These are phyloP conservation scores for Neotoxoptera formosana DNA, from an alignment of 1,140 invertebrate species.

Conservation along the genomic window DNA sequence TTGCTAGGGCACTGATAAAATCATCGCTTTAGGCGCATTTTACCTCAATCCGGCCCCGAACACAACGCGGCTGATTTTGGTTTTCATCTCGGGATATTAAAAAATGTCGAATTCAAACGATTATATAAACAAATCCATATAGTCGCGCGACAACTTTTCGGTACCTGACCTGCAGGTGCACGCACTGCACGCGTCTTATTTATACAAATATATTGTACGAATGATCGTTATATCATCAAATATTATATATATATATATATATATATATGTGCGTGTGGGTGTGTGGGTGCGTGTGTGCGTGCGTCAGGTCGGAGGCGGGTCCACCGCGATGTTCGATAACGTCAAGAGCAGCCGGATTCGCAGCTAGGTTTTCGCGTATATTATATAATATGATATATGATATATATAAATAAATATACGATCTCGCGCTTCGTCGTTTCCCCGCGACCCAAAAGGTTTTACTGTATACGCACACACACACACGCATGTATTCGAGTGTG, in stretches of 20 bases:
- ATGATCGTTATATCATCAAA: not conserved
- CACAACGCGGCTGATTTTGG: not conserved
- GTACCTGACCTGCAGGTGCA: too few relatives aligned
- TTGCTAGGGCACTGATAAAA: not conserved
- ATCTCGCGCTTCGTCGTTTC: not conserved
- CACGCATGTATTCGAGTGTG: not conserved
- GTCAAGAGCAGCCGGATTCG: constrained; percentile 52
- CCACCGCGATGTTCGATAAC: constrained; percentile 43
- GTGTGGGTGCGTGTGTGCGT: not conserved
- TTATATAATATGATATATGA: not conserved
- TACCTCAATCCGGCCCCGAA: not conserved
- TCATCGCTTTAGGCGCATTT: not conserved
- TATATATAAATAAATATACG: not conserved
- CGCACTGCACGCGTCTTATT: not conserved
- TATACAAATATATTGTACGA: not conserved
- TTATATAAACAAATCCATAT: not conserved
- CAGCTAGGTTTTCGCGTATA: constrained; percentile 38
- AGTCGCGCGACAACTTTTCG: not conserved
- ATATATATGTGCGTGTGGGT: not conserved
- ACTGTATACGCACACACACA: not conserved
- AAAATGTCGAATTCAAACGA: not conserved
- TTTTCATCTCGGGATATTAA: not conserved
- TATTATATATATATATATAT: too few relatives aligned
- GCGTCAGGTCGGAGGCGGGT: not conserved
- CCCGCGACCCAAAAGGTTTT: constrained; percentile 34